Evolutionary conservation across 2,113 vertebrate species (phyloP), one percentile per base, ranked within the genome.

Genomic region (Phyllostomus discolor): DNA sequence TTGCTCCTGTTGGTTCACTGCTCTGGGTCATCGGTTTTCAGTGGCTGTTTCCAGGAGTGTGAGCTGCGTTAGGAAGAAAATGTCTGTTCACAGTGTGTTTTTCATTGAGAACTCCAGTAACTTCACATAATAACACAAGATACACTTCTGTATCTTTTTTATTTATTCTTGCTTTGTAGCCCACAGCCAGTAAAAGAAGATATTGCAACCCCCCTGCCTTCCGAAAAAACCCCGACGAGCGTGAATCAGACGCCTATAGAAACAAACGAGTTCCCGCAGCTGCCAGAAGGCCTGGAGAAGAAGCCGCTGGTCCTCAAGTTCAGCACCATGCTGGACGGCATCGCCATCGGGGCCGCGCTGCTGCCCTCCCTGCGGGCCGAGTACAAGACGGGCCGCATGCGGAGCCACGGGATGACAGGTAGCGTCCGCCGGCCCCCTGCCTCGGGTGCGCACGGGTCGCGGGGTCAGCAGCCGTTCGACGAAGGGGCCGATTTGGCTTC

Each of bases 281-380:
- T 99, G 41, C 99, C 99, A 0, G 99, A 99, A 97, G 99, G 99
- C 67, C 98, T 99, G 95, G 99, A 99, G 95, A 99, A 99, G 98
- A 99, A 99, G 97, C 99, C 99, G 33, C 99, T 99, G 4, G 99
- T 99, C 59, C 99, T 99, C n/a, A 99, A 99, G 97, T 99, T 99
- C 98, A 99, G 99, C 72, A 99, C 99, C 96, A 99, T 99, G 99
- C 98, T 99, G 95, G 99, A 99, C 57, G 99, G 99, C 22, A 99
- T 99, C 95, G 99, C 99, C 75, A 99, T 99, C 6, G 99, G 99
- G 28, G 99, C 99, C 0, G 99, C 99, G 0, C 98, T 99, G 26
- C 97, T 99, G 96, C 99, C 99, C 8, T 99, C 99, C 1, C 99
- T 99, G 4, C 99, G 99, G 97, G 99, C 99, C 0, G 99, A 99